phyloP scores from a whole-genome alignment of 2,888 invertebrate species.

The Conops quadrifasciatus region DNA sequence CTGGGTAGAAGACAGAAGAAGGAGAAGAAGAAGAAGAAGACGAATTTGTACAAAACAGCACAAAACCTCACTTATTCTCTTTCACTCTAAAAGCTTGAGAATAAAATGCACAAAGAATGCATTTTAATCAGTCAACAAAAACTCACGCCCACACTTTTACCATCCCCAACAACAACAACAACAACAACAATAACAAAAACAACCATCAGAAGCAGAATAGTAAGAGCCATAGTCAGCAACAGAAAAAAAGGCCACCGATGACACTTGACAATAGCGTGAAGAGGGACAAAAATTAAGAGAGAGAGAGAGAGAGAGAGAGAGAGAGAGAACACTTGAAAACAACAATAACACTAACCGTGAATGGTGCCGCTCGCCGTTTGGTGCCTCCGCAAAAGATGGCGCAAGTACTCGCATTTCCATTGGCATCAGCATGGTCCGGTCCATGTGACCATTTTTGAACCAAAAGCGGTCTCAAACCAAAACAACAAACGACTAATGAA shows the following conservation, averaged over 20 bases:
- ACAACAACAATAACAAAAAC: conserved; percentile 10
- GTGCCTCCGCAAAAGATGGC: too few relatives aligned
- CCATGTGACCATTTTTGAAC: too few relatives aligned
- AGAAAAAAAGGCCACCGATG: background rate
- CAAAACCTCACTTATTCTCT: too few relatives aligned
- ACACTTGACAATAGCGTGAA: background rate
- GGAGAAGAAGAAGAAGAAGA: background rate
- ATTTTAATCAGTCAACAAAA: conserved; percentile 20
- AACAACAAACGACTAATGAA: too few relatives aligned
- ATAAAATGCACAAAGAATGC: conserved; percentile 6
- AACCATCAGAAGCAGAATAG: too few relatives aligned
- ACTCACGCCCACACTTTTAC: background rate
- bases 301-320: background rate
- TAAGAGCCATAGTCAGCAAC: background rate
- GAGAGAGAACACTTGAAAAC: background rate
- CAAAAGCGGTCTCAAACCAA: too few relatives aligned
- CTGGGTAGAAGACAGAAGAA: background rate
- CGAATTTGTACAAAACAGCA: background rate
- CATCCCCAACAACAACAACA: conserved; percentile 7
- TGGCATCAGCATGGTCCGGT: too few relatives aligned
- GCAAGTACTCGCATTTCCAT: too few relatives aligned
- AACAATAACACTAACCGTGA: background rate
- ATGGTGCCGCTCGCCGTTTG: too few relatives aligned
- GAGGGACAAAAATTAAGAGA: background rate
- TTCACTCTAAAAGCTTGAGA: too few relatives aligned